phyloP scores from a whole-genome alignment of 2,113 vertebrate species.

The Pholis gunnellus region DNA sequence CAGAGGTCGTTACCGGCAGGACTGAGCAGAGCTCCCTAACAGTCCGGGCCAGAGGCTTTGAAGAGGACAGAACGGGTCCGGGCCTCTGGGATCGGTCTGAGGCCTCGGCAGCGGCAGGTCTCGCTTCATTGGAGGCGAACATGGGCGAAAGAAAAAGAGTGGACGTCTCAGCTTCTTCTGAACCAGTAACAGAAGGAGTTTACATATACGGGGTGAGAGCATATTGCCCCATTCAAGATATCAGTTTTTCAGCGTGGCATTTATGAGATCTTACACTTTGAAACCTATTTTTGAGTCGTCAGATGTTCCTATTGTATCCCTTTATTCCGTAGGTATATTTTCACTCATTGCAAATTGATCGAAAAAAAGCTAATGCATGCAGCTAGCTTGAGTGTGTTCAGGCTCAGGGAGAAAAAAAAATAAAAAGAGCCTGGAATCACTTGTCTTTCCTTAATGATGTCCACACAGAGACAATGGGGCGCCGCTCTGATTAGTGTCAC shows the following conservation, averaged over 20 bases:
- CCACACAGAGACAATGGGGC: constrained; percentile 79
- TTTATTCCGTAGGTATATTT: constrained; percentile 40
- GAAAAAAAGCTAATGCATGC: constrained; percentile 45
- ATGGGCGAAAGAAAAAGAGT: constrained; percentile 71
- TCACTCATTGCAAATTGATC: constrained; percentile 55
- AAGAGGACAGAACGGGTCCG: constrained; percentile 45
- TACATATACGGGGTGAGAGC: constrained; percentile 29
- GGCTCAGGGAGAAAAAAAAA: constrained; percentile 26
- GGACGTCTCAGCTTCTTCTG: constrained; percentile 46
- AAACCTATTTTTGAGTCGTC: constrained; percentile 31
- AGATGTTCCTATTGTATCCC: constrained; percentile 42
- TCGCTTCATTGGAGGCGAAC: constrained; percentile 72
- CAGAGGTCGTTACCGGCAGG: constrained; percentile 77
- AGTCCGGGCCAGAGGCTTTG: constrained; percentile 61
- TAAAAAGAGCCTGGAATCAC: constrained; percentile 58
- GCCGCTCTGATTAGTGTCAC: constrained; percentile 82
- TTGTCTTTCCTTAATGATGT: constrained; percentile 77
- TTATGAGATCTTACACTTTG: constrained; percentile 44
- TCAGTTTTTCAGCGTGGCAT: constrained; percentile 26
- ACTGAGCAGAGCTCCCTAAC: constrained; percentile 86
- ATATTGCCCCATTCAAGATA: constrained; percentile 13
- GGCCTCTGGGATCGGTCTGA: constrained; percentile 19
- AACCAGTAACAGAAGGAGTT: constrained; percentile 36
- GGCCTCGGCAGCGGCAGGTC: constrained; percentile 53
- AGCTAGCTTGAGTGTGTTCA: constrained; percentile 56